Conservation (phyloP, 2,888 invertebrate species). For the Hartigia nigra region DNA sequence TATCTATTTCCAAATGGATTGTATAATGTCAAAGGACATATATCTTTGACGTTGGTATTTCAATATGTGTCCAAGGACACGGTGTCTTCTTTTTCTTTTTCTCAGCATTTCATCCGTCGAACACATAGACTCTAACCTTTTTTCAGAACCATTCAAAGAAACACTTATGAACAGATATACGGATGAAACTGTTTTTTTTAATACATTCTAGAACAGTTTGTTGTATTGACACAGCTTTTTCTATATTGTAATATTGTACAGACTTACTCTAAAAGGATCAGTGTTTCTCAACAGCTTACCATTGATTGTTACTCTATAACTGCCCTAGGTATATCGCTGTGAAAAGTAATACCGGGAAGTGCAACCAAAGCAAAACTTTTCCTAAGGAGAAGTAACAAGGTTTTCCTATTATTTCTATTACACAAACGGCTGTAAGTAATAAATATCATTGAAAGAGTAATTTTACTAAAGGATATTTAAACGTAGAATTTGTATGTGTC, state of each 20-base stretch:
- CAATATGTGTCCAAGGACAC: background rate
- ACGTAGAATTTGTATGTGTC: background rate
- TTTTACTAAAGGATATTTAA: background rate
- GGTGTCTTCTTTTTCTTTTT: background rate
- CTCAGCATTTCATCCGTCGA: background rate
- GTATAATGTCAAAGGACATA: background rate
- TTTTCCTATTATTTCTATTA: no score
- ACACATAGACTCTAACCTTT: background rate
- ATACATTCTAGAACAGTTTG: background rate
- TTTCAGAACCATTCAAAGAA: background rate
- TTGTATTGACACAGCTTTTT: background rate
- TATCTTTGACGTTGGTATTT: background rate
- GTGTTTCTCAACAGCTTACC: background rate
- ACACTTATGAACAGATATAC: background rate
- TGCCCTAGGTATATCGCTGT: background rate
- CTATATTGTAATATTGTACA: background rate
- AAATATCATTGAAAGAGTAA: background rate
- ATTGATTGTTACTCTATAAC: background rate
- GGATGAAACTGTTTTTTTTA: background rate
- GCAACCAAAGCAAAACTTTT: no score
- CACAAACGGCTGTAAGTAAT: no score
- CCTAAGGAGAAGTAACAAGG: no score
- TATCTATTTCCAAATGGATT: background rate
- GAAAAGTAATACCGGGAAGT: background rate
- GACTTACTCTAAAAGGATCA: background rate